Conservation (phyloP, 2,113 vertebrate species). For the Cinclus cinclus region DNA sequence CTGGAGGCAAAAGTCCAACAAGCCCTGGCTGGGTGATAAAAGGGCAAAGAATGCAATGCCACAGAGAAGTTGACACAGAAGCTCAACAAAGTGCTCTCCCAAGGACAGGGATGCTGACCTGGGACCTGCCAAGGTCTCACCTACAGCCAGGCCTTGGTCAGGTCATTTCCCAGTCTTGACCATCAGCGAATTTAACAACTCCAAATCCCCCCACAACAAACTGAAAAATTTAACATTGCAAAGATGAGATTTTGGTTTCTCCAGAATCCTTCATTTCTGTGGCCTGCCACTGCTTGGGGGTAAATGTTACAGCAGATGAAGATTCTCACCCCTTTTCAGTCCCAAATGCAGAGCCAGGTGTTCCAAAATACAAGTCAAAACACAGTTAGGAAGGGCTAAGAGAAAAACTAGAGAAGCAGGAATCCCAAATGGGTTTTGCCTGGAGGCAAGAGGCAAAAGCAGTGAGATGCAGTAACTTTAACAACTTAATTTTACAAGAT, state of each 20-base stretch:
- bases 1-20: background rate
- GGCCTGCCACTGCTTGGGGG: background rate
- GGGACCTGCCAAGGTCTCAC: background rate
- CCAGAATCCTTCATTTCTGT: background rate
- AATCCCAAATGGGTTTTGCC: constrained; percentile 39
- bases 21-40: background rate
- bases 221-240: background rate
- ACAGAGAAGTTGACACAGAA: background rate
- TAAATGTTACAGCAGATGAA: background rate
- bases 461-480: constrained; percentile 13
- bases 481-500: constrained; percentile 21
- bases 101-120: background rate
- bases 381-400: background rate
- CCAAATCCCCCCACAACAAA: background rate
- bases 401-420: constrained; percentile 22
- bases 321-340: background rate
- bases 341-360: background rate
- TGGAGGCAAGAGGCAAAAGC: background rate
- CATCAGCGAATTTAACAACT: background rate
- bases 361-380: constrained; percentile 36
- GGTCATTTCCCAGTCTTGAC: background rate
- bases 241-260: background rate
- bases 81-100: background rate
- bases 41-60: background rate
- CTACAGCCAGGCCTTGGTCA: background rate